Evolutionary conservation across 2,888 invertebrate genomes (phyloP).

Genomic region (Sesia apiformis): DNA sequence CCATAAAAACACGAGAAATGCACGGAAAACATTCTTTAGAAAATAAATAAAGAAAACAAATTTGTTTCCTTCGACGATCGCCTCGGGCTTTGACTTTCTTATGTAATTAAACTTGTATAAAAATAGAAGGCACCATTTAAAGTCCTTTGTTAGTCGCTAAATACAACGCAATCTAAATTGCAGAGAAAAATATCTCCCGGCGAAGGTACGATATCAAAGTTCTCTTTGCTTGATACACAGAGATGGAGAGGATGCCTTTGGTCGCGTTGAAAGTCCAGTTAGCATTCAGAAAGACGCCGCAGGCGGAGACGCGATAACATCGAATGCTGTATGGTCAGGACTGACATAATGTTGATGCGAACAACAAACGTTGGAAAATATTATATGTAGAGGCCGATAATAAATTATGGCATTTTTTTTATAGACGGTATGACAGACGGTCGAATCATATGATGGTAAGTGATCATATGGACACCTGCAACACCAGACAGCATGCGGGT

Average conservation of each 20-base stretch:
- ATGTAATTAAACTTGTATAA: too few species aligned
- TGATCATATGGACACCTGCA: not conserved
- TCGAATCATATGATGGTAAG: slow-evolving; percentile 1
- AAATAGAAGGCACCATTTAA: too few species aligned
- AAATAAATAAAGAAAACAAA: too few species aligned
- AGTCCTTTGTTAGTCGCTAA: too few species aligned
- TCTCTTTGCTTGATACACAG: slow-evolving; percentile 21
- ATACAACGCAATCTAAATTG: slow-evolving; percentile 47
- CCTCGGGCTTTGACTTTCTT: too few species aligned
- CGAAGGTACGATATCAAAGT: slow-evolving; percentile 40
- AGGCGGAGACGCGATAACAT: slow-evolving; percentile 62
- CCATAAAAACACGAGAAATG: too few species aligned
- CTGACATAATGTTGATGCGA: too few species aligned
- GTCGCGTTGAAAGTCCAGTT: slow-evolving; percentile 28
- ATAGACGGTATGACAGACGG: not conserved
- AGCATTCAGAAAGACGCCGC: slow-evolving; percentile 71
- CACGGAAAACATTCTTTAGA: too few species aligned
- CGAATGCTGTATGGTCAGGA: slow-evolving; percentile 15
- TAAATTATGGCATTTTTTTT: slow-evolving; percentile 1
- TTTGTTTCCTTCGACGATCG: too few species aligned
- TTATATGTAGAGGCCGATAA: not conserved
- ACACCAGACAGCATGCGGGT: not conserved
- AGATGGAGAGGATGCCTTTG: slow-evolving; percentile 42
- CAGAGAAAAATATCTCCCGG: slow-evolving; percentile 60
- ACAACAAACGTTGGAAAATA: not conserved